A percentile compares a stretch with the other conserved stretches of the same genome.
Conservation (phyloP, 2,888 invertebrate species). For the Dinocampus coccinellae region DNA sequence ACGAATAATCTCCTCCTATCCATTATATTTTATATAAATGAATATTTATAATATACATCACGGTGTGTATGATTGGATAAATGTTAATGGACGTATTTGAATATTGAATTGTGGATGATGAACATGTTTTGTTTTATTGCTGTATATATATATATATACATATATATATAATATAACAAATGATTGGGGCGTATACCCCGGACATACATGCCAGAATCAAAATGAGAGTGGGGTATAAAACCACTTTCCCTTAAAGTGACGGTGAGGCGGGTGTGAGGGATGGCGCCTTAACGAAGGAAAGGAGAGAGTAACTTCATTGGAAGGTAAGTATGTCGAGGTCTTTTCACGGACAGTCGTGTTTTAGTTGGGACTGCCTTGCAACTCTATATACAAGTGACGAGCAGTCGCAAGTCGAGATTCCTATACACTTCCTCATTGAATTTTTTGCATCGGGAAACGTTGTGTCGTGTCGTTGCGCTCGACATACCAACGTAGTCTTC, state of each 20-base stretch:
- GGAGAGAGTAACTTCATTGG: conserved; percentile 53
- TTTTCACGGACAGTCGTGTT: conserved; percentile 67
- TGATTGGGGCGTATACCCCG: conserved; percentile 8
- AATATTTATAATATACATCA: too few species aligned
- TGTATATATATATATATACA: too few species aligned
- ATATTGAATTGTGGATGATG: background rate
- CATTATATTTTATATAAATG: too few species aligned
- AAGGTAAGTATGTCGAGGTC: conserved; percentile 69
- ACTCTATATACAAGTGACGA: conserved; percentile 42
- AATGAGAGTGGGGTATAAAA: conserved; percentile 54
- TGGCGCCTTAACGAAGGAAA: conserved; percentile 60
- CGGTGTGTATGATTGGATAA: too few species aligned
- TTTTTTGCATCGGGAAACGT: conserved; percentile 24
- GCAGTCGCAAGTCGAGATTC: conserved; percentile 26
- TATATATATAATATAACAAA: too few species aligned
- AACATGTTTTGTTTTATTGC: conserved; percentile 7
- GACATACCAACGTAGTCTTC: conserved; percentile 4
- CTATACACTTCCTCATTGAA: conserved; percentile 21
- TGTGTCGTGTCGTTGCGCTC: conserved; percentile 11
- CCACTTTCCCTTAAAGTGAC: conserved; percentile 64
- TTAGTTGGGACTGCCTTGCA: conserved; percentile 54
- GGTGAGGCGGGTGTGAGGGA: conserved; percentile 53
- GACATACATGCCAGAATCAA: background rate
- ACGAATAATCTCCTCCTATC: background rate
- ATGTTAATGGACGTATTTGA: background rate